Base-by-base conservation (phyloP, 2,797 vertebrate genomes). In the Halcyon leucocephala region DNA sequence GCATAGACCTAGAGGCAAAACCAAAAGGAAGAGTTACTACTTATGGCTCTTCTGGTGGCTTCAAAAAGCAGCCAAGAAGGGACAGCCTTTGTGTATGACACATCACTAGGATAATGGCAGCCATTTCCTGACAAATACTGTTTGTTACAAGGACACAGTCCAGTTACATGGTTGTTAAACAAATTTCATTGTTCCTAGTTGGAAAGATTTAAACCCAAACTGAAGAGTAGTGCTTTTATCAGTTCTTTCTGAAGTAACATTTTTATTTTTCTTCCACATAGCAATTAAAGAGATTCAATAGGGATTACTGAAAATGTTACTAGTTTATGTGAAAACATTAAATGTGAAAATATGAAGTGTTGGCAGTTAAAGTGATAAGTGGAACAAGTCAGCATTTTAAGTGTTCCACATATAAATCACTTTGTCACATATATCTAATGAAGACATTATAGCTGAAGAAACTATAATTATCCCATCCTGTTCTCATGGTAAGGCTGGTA, bases 221-320 rank as follows among this genome's bases (percentile, higher is more conserved):
- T 0, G 0, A 77, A 82, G 4, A 26, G 3, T 33, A 49, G 18
- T 39, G 49, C 9, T 21, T 61, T 88, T 48, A 70, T 31, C 24
- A 31, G 37, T 28, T 82, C 24, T 58, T 87, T 71, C 77, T 65
- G 39, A 78, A 42, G 29, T 18, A 86, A 86, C 1, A 18, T 46
- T 81, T 93, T 83, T 22, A 22, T 3, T 86, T 88, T 83, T 51
- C 65, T 86, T 90, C 29, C 26, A 44, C 39, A 58, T 9, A 84
- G 31, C 19, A 87, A 54, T 81, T 90, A 79, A 88, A 81, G n/a
- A 58, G 8, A 52, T 64, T 61, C 52, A 55, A 33, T 14, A 44
- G 37, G 5, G 24, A 78, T 69, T 71, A 67, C 19, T 65, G 77
- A 93, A 89, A 84, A 62, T 28, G 35, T 62, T 84, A 62, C 25